These are phyloP conservation scores for Xylota segnis DNA, from an alignment of 2,888 invertebrate genomes.

Conservation along the genomic window DNA sequence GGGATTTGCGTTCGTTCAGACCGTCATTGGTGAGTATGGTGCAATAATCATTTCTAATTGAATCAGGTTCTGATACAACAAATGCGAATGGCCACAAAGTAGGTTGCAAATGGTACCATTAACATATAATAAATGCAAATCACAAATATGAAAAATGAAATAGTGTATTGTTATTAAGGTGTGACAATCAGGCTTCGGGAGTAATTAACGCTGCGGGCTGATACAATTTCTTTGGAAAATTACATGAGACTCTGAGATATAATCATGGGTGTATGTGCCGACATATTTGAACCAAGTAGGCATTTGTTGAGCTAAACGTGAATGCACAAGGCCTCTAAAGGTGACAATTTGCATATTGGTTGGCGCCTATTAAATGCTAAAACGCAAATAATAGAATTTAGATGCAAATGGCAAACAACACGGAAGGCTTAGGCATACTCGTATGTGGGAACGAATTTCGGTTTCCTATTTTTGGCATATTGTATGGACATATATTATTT, in stretches of 20 bases:
- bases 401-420: conserved; percentile 13
- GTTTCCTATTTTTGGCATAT: neutral
- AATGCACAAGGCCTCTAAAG: conserved; percentile 13
- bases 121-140: conserved; percentile 54
- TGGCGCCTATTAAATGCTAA: neutral
- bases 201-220: conserved; percentile 21
- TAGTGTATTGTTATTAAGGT: conserved; percentile 42
- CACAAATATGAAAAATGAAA: conserved; percentile 28
- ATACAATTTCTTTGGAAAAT: conserved; percentile 54
- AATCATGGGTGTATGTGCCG: neutral
- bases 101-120: conserved; percentile 12
- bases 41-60: conserved; percentile 26
- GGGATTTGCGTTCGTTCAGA: conserved; percentile 86
- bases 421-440: conserved; percentile 18
- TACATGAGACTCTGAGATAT: conserved; percentile 49
- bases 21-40: conserved; percentile 85
- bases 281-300: conserved; percentile 13
- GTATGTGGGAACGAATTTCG: neutral
- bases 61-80: conserved; percentile 28
- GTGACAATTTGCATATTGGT: conserved; percentile 32
- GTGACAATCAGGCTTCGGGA: conserved; percentile 29
- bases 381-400: neutral
- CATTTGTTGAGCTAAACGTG: conserved; percentile 16
- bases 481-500: neutral
- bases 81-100: conserved; percentile 11